phyloP scores from a whole-genome alignment of 2,797 vertebrate genomes.

The Macrochelys suwanniensis region DNA sequence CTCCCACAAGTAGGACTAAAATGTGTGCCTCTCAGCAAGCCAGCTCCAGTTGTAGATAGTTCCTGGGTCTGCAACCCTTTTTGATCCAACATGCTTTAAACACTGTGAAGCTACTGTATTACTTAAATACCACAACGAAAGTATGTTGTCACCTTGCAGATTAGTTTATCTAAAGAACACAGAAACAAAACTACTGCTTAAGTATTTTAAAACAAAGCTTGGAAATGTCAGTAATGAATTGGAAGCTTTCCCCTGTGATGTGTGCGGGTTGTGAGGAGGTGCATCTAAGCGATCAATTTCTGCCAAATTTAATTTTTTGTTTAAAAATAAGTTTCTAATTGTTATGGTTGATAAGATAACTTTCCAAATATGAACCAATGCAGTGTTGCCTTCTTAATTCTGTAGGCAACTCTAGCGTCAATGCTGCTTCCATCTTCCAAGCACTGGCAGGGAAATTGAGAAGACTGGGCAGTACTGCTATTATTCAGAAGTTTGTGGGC shows the following conservation, averaged over 20 bases:
- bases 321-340: slow-evolving; percentile 16
- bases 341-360: slow-evolving; percentile 4
- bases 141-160: too few relatives aligned
- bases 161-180: background rate
- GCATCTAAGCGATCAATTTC: background rate
- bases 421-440: background rate
- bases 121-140: too few relatives aligned
- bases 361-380: slow-evolving; percentile 44
- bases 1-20: too few relatives aligned
- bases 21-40: too few relatives aligned
- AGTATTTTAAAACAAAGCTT: background rate
- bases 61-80: too few relatives aligned
- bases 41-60: too few relatives aligned
- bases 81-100: too few relatives aligned
- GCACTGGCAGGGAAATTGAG: background rate
- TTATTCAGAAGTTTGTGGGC: background rate
- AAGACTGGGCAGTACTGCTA: background rate
- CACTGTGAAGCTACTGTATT: too few relatives aligned
- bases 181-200: background rate
- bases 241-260: background rate
- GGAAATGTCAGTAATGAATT: background rate
- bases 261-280: background rate
- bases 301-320: background rate
- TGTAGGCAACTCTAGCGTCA: background rate
- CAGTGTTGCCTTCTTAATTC: background rate